Evolutionary conservation across 37 sponge, comb jelly and placozoan species (phyloP).

Genomic region (Ianthella basta): DNA sequence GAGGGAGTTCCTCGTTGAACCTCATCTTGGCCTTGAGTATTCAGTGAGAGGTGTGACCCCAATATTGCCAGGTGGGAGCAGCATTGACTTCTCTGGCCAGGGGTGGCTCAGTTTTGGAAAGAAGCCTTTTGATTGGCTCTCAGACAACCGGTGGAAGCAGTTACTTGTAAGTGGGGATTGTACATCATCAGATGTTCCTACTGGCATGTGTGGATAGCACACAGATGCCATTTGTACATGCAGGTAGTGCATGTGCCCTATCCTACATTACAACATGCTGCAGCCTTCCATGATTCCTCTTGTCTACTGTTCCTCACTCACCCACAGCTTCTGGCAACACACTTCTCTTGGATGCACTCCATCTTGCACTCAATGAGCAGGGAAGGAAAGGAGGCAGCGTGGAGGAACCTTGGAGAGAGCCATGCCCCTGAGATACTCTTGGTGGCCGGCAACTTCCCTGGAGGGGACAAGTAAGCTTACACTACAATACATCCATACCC

Average conservation of each 20-base stretch:
- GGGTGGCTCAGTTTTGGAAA: constrained; percentile 52
- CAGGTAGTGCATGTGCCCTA: too few relatives aligned
- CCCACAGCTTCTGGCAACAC: constrained; percentile 36
- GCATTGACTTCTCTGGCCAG: not conserved
- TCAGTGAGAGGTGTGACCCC: constrained; percentile 47
- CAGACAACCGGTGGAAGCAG: constrained; percentile 87
- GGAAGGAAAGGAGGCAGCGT: constrained; percentile 64
- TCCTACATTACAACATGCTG: constrained; percentile 13
- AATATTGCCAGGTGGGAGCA: too few relatives aligned
- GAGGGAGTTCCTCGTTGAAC: constrained; percentile 70
- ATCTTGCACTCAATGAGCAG: constrained; percentile 44
- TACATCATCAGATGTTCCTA: too few relatives aligned
- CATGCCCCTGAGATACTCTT: constrained; percentile 51
- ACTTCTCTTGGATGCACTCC: constrained; percentile 46
- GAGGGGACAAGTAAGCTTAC: too few relatives aligned
- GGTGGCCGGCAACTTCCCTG: constrained; percentile 13
- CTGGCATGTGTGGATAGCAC: too few relatives aligned
- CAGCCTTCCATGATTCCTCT: too few relatives aligned
- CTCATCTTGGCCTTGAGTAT: constrained; percentile 53
- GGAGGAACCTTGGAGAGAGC: constrained; percentile 68
- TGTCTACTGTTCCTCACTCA: too few relatives aligned
- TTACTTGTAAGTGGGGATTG: constrained; percentile 55
- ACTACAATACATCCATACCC: not conserved
- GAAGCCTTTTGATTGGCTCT: constrained; percentile 94
- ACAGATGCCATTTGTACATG: too few relatives aligned